phyloP scores from a whole-genome alignment of 2,113 vertebrate species.

The Varanus salvator region DNA sequence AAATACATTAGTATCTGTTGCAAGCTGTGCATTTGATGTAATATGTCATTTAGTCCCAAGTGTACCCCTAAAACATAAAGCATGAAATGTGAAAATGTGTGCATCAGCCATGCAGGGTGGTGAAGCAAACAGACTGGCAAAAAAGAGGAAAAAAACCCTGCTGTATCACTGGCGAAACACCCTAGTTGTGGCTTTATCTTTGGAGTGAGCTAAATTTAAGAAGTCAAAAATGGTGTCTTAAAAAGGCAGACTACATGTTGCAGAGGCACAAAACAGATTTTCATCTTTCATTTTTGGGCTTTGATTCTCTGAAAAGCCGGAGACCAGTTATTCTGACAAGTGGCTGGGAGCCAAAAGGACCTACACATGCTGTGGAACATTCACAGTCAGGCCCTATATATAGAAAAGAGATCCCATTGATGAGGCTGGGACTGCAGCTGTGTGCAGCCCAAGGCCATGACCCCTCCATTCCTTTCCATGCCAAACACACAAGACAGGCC shows the following conservation, averaged over 20 bases:
- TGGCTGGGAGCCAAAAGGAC: neutral
- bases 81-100: neutral
- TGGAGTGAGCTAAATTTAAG: neutral
- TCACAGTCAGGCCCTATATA: neutral
- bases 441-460: neutral
- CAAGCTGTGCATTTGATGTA: too few species aligned
- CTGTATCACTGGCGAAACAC: too few species aligned
- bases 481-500: conserved; percentile 9
- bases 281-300: neutral
- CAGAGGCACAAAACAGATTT: neutral
- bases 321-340: neutral
- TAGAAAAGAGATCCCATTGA: conserved; percentile 9
- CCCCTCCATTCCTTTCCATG: neutral
- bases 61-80: neutral
- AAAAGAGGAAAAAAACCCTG: neutral
- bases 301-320: neutral
- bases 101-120: too few species aligned
- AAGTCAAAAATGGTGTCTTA: neutral
- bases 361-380: neutral
- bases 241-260: neutral
- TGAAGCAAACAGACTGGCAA: neutral
- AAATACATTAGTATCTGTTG: too few species aligned
- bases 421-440: conserved; percentile 4
- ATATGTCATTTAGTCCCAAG: neutral
- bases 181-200: neutral